Conservation (phyloP, 2,797 vertebrate genomes). For the Pogonophryne albipinna region DNA sequence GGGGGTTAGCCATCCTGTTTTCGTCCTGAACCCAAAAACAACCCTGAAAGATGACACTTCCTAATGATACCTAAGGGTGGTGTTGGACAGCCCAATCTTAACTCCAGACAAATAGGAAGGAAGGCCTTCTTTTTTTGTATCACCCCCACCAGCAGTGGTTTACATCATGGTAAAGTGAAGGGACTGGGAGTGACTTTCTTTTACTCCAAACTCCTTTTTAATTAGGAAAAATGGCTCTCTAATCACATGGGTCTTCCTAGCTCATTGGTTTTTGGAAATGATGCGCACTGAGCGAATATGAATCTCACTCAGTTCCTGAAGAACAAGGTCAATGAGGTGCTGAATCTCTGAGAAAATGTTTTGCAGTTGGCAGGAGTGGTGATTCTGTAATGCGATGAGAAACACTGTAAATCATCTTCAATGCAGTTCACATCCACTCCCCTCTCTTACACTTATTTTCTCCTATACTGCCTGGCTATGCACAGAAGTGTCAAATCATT, state of each 20-base stretch:
- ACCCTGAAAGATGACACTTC: not conserved
- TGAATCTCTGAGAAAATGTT: constrained; percentile 11
- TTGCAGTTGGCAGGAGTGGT: constrained; percentile 7
- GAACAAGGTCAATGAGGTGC: constrained; percentile 13
- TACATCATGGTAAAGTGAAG: constrained; percentile 22
- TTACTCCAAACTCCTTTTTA: constrained; percentile 28
- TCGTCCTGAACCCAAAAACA: constrained; percentile 24
- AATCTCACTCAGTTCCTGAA: constrained; percentile 7
- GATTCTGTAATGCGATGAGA: constrained; percentile 1
- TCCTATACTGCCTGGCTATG: not conserved
- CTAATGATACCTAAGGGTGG: constrained; percentile 9
- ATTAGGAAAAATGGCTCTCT: constrained; percentile 27
- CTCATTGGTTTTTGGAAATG: constrained; percentile 8
- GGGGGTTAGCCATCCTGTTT: not conserved
- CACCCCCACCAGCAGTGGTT: constrained; percentile 15
- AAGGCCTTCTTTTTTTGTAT: constrained; percentile 7
- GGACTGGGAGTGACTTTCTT: constrained; percentile 39
- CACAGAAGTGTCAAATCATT: not conserved
- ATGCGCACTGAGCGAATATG: constrained; percentile 15
- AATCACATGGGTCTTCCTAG: not conserved
- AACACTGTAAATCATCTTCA: not conserved
- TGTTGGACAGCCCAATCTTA: not conserved
- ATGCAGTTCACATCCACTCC: not conserved
- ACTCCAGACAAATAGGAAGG: constrained; percentile 12
- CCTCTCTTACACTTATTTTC: not conserved